Evolutionary conservation across 2,888 invertebrate species (phyloP).

Genomic region (Hirtodrosophila trivittata): DNA sequence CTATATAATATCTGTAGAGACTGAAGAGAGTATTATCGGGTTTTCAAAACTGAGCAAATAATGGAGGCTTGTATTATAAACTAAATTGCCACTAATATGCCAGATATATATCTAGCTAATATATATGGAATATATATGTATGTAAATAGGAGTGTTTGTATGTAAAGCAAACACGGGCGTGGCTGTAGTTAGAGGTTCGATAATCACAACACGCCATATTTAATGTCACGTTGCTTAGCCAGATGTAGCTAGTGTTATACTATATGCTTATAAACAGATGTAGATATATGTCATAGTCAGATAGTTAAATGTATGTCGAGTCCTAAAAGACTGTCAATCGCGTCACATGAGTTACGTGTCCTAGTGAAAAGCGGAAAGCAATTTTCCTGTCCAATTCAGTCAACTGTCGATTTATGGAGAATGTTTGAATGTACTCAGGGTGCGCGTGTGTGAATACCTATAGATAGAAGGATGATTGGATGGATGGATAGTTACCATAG

Average conservation of each 20-base stretch:
- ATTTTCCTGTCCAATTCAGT: slow-evolving; percentile 36
- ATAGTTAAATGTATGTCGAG: background rate
- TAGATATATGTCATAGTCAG: background rate
- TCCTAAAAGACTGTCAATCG: slow-evolving; percentile 7
- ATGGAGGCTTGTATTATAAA: slow-evolving; percentile 48
- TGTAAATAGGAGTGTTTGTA: slow-evolving; percentile 5
- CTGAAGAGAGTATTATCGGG: too few relatives aligned
- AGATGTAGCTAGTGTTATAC: slow-evolving; percentile 1
- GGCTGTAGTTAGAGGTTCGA: slow-evolving; percentile 24
- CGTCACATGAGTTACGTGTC: slow-evolving; percentile 18
- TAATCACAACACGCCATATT: slow-evolving; percentile 62
- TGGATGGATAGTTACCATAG: slow-evolving; percentile 1
- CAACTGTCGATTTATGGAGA: slow-evolving; percentile 29
- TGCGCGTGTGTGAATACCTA: slow-evolving; percentile 12
- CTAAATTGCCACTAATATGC: slow-evolving; percentile 64
- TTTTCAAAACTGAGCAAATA: slow-evolving; percentile 40
- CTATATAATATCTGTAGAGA: too few relatives aligned
- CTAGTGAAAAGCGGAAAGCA: slow-evolving; percentile 12
- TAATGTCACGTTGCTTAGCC: slow-evolving; percentile 43
- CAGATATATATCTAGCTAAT: slow-evolving; percentile 55
- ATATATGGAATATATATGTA: slow-evolving; percentile 10
- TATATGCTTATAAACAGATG: background rate
- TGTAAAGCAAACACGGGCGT: slow-evolving; percentile 43
- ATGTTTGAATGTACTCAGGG: slow-evolving; percentile 20
- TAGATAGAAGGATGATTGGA: slow-evolving; percentile 1